phyloP scores from a whole-genome alignment of 1,140 invertebrate genomes.

The Dendroctonus ponderosae region DNA sequence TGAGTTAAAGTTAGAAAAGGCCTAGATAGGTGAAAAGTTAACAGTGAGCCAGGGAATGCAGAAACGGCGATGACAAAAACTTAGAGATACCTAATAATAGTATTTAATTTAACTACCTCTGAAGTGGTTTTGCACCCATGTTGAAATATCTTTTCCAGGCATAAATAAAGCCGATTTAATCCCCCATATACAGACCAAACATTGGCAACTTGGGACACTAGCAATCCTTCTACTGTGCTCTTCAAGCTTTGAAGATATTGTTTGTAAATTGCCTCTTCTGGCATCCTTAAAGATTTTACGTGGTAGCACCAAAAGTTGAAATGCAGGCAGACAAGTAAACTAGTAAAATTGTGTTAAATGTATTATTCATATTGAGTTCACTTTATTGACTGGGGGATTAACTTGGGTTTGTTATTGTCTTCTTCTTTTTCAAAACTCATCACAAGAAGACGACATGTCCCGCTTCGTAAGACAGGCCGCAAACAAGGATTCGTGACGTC shows the following conservation, averaged over 20 bases:
- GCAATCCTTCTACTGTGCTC: conserved; percentile 62
- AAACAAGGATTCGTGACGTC: no score
- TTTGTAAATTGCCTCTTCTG: conserved; percentile 37
- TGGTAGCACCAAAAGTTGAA: no score
- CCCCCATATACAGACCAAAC: conserved; percentile 70
- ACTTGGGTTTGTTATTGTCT: no score
- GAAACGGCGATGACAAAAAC: no score
- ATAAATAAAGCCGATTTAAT: conserved; percentile 58
- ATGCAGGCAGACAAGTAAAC: no score
- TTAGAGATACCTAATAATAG: no score
- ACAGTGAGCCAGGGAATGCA: neutral
- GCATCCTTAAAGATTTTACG: conserved; percentile 1
- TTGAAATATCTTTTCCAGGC: conserved; percentile 62
- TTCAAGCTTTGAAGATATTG: conserved; percentile 58
- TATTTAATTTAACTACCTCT: conserved; percentile 5
- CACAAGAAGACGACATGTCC: no score
- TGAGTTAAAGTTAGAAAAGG: neutral
- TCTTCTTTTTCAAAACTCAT: no score
- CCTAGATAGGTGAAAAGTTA: neutral
- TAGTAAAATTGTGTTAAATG: no score
- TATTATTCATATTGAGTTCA: no score
- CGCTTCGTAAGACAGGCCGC: no score
- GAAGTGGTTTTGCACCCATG: conserved; percentile 58
- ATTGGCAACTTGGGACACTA: conserved; percentile 60
- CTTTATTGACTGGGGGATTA: no score